Conservation (phyloP, 1,140 invertebrate genomes). For the Mylabris phalerata region DNA sequence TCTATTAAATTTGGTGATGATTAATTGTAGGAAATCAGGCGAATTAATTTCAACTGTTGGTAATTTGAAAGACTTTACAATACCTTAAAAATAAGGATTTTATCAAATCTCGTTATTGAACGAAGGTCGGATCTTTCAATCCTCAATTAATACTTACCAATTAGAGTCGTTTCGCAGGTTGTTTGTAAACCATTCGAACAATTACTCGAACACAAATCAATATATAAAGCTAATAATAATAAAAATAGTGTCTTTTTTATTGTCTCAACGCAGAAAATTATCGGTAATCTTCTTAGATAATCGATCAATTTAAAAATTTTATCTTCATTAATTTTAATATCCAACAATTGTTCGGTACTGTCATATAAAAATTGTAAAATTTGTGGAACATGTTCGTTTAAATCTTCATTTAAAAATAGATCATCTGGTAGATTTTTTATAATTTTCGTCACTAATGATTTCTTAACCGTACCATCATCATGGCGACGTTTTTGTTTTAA, state of each 20-base stretch:
- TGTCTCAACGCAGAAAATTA: conserved; percentile 19
- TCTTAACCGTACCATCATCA: conserved; percentile 14
- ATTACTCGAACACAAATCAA: conserved; percentile 17
- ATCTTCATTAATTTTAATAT: conserved; percentile 14
- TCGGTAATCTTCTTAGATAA: conserved; percentile 20
- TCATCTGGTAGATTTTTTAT: neutral
- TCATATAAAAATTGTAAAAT: neutral
- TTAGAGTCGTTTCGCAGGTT: conserved; percentile 20
- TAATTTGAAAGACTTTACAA: conserved; percentile 8
- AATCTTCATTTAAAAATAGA: conserved; percentile 1
- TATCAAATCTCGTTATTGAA: too few species aligned
- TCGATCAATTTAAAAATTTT: conserved; percentile 18
- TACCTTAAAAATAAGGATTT: conserved; percentile 1
- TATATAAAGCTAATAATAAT: conserved; percentile 25
- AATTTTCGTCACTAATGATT: conserved; percentile 18
- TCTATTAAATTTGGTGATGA: conserved; percentile 17
- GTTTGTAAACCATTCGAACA: conserved; percentile 12
- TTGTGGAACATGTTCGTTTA: neutral
- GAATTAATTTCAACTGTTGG: conserved; percentile 7
- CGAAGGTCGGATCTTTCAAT: too few species aligned
- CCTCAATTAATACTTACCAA: conserved; percentile 1
- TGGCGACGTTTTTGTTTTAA: conserved; percentile 27
- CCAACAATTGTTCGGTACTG: neutral
- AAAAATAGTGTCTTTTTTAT: conserved; percentile 23
- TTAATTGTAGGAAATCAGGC: neutral